phyloP scores from a whole-genome alignment of 2,113 vertebrate genomes.

The Scolopax mira region DNA sequence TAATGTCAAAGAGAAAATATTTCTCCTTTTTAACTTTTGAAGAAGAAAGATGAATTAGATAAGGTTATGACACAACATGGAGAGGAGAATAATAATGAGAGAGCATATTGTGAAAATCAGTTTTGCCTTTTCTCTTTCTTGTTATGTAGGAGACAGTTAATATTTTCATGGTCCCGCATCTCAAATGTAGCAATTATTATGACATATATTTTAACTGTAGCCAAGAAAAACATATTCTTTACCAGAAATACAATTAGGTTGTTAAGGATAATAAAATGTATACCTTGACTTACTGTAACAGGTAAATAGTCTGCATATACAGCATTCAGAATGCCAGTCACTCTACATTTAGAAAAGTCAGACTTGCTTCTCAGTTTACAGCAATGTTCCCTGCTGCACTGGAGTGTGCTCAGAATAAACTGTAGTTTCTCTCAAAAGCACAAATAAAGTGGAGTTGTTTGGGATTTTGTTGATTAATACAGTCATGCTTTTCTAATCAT shows the following conservation, averaged over 20 bases:
- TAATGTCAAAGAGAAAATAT: not conserved
- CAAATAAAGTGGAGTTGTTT: not conserved
- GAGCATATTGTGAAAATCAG: not conserved
- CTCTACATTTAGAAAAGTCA: not conserved
- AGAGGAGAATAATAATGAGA: not conserved
- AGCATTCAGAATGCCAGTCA: conserved; percentile 21
- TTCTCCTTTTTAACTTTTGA: not conserved
- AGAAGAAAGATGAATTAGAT: not conserved
- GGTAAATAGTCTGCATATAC: not conserved
- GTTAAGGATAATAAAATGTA: not conserved
- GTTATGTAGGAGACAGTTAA: not conserved
- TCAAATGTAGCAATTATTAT: not conserved
- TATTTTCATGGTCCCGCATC: not conserved
- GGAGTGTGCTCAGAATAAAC: conserved; percentile 58
- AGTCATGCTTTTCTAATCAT: not conserved
- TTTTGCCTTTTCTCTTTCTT: not conserved
- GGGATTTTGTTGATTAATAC: not conserved
- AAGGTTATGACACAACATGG: not conserved
- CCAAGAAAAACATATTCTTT: not conserved
- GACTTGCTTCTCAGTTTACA: not conserved
- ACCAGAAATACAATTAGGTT: not conserved
- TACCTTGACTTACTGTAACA: not conserved
- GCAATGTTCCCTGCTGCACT: conserved; percentile 27
- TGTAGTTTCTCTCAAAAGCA: not conserved
- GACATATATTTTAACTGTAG: not conserved